Percentiles rank a stretch among this genome's conserved stretches.
These are phyloP conservation scores for Pogonomyrmex californicus DNA, from an alignment of 1,140 invertebrate genomes.

Conservation along the genomic window DNA sequence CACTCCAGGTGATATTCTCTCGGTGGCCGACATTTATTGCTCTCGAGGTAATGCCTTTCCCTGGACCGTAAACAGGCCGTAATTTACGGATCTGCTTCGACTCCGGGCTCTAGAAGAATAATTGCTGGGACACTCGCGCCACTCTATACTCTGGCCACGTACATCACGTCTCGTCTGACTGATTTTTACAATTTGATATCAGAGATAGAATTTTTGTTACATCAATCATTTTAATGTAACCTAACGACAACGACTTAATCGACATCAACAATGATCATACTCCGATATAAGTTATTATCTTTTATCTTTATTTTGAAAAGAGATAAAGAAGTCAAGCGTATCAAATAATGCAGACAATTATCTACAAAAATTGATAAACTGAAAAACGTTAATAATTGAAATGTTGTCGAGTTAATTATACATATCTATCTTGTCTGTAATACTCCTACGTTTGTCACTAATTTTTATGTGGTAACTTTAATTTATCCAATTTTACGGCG, in stretches of 20 bases:
- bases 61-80: conserved; percentile 63
- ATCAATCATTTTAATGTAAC: neutral
- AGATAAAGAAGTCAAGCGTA: too few species aligned
- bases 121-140: conserved; percentile 30
- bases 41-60: conserved; percentile 63
- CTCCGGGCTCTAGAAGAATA: conserved; percentile 63
- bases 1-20: conserved; percentile 67
- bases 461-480: neutral
- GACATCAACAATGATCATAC: neutral
- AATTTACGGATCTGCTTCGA: conserved; percentile 69
- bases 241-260: neutral
- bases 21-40: conserved; percentile 67
- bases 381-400: neutral
- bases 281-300: neutral
- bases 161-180: neutral
- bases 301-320: too few species aligned
- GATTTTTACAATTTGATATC: neutral
- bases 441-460: neutral
- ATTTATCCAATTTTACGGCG: conserved; percentile 13
- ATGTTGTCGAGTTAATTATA: neutral
- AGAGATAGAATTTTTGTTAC: neutral
- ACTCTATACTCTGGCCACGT: neutral
- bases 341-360: too few species aligned
- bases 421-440: neutral
- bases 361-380: too few species aligned